Evolutionary conservation across 2,797 vertebrate genomes (phyloP), one percentile per base, ranked within the genome.

Genomic region (Adrianichthys oophorus): DNA sequence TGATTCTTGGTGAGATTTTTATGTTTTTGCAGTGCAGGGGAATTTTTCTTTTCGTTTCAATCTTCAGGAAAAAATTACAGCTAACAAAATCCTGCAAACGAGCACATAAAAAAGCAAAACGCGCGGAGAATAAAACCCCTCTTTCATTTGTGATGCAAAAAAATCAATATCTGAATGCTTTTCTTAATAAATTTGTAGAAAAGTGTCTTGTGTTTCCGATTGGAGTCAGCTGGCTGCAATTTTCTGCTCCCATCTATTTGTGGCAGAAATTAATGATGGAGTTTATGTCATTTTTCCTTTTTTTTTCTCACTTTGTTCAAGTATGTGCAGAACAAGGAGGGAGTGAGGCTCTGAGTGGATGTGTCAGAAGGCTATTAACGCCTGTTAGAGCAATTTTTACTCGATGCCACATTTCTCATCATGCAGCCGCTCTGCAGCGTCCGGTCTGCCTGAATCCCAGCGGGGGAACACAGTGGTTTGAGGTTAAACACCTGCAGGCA

Each of bases 351-450:
- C 18, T 65, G 62, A 72, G 73, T 64, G 46, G 66, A 78, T 67
- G 70, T 79, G 83, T 80, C 74, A 82, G 70, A 70, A 56, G 56
- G 60, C 70, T 65, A 70, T 78, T 78, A 82, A n/a, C 61, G 65
- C 59, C 57, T 26, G 65, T 83, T 85, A 79, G 81, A 82, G 68
- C 52, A 44, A 13, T 48, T 84, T 57, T 80, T 60, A 71, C 68
- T 80, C 75, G 62, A 76, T 79, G 78, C 72, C 79, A 79, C 78
- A 72, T 72, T 55, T 72, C 53, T 52, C 57, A 47, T 79, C 81
- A 7, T 70, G 62, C 46, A 15, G 78, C 64, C 53, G 0, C 70
- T 84, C 73, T 64, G 54, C 52, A 52, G 52, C 46, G 56, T 67
- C 61, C 52, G 15, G 24, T 76, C 72, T 43, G 72, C 70, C 59